Evolutionary conservation across 2,113 vertebrate genomes (phyloP), one percentile per base, ranked within the genome.

Genomic region (Probosciger aterrimus): DNA sequence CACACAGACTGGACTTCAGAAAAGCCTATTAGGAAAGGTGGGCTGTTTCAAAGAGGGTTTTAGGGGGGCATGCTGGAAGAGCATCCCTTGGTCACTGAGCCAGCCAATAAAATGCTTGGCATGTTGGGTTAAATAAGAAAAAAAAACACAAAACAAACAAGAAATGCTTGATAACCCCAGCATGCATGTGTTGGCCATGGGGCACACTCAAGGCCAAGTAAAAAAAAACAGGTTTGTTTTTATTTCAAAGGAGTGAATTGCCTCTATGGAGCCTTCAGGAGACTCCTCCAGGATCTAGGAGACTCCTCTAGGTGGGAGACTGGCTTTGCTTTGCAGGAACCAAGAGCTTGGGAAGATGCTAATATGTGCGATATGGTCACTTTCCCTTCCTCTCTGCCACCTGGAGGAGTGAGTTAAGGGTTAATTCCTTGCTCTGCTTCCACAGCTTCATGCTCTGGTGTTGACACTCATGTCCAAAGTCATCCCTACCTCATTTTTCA

Each of bases 351-450:
- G 43, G 35, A 85, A 77, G 79, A 64, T 71, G 67, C 31, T 71
- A 75, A 46, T 8, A 2, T 0, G 0, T 14, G 18, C 2, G 2
- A 37, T 31, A n/a, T 1, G 7, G 30, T 24, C 60, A 49, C 15
- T 47, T 37, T 25, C 69, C 16, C 41, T 55, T 65, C 52, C 27
- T 86, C 25, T 50, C 50, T 37, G 24, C 25, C 30, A 28, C 11
- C 30, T n/a, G 31, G 20, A 62, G 24, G 18, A 77, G 35, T 3
- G 8, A 78, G 14, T 78, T 35, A 52, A 24, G 43, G 46, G 62
- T 75, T 82, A 78, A 77, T 63, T 74, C 50, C 30, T 57, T 63
- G 25, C 55, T 78, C 33, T 18, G 6, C 31, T 59, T 41, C 60
- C 84, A 57, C 44, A 84, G 23, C 31, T 75, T 68, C 74, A 49